phyloP scores from a whole-genome alignment of 2,797 vertebrate species.

The Manis crassicaudata region DNA sequence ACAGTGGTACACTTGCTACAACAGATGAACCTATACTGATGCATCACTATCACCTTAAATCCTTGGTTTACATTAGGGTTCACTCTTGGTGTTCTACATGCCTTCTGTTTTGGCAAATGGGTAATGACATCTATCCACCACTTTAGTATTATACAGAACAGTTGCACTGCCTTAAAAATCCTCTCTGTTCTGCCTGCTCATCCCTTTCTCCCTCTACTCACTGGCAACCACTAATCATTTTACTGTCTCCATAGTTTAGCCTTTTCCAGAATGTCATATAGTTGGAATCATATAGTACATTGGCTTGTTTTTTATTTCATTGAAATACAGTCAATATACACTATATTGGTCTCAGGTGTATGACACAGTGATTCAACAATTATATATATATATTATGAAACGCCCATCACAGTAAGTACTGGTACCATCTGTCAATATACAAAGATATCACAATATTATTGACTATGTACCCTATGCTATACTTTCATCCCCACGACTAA shows the following conservation, averaged over 20 bases:
- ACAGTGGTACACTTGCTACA: background rate
- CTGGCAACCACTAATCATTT: background rate
- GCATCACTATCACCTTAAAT: background rate
- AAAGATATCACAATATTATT: too few species aligned
- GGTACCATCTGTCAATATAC: too few species aligned
- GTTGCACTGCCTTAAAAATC: background rate
- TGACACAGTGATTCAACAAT: too few species aligned
- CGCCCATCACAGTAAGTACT: too few species aligned
- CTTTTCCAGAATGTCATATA: background rate
- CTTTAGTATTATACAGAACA: background rate
- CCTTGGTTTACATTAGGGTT: background rate
- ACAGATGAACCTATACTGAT: background rate
- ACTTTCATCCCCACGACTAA: too few species aligned
- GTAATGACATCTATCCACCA: background rate
- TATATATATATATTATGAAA: too few species aligned
- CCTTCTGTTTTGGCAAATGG: background rate
- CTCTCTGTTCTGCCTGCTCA: background rate
- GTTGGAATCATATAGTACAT: background rate
- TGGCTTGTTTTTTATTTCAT: background rate
- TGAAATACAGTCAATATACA: too few species aligned
- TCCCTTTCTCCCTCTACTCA: background rate
- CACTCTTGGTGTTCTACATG: background rate
- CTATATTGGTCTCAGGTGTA: too few species aligned
- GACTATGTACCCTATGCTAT: too few species aligned
- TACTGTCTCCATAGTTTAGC: background rate